Evolutionary conservation across 2,797 vertebrate species (phyloP), one percentile per base, ranked within the genome.

Genomic region (Premnoplex brunnescens): DNA sequence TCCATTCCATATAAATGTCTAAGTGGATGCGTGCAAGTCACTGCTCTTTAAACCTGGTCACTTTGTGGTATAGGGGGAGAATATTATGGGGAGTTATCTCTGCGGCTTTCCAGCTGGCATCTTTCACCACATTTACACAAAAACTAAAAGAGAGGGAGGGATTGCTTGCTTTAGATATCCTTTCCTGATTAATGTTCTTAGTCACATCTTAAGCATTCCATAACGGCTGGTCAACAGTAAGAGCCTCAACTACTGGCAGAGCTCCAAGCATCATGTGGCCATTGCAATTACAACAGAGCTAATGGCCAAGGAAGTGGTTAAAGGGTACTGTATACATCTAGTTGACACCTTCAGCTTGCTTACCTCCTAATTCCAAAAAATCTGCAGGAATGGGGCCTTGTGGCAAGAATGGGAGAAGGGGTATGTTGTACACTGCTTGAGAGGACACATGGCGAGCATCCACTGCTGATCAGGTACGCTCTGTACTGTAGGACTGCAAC

Each of bases 391-490:
- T 21, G 32, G 68, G 39, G 28, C n/a, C 56, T 68, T 51, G 49
- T 24, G 55, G 43, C 26, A 49, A 68, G 51, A 68, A 36, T 5
- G 63, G 36, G 43, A 85, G 48, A 62, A 56, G 4, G 16, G 69
- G 3, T 0, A 1, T 19, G 16, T 46, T 84, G 37, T 19, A 21
- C 7, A 5, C 4, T 27, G 23, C 41, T 63, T 36, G 62, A 43
- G 36, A 55, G 12, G 55, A 66, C 28, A 18, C 5, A 0, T 0
- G 2, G 20, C 39, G 12, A 12, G 20, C 26, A 56, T 27, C 18
- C n/a, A 12, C 4, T 52, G 48, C 48, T 63, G 21, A 36, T 32
- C 13, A n/a, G 16, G 2, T 15, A 27, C 17, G 23, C 28, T 44
- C 28, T 22, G 24, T 72, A 32, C 69, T 34, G 24, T 76, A 44